Evolutionary conservation across 1,140 invertebrate species (phyloP).

Genomic region (Drosophila lacteicornis): DNA sequence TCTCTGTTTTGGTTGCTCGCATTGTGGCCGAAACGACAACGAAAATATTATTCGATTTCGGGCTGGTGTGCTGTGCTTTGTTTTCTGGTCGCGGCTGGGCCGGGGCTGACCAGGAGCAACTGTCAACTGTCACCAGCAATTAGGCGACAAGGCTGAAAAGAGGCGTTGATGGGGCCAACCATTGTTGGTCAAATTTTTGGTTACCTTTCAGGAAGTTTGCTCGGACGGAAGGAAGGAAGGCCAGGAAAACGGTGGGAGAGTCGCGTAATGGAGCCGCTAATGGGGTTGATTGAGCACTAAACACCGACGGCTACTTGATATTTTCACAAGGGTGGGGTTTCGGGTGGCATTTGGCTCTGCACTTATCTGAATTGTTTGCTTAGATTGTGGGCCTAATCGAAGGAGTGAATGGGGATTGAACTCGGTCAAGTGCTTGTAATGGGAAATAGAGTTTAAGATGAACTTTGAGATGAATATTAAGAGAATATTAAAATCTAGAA

Average conservation of each 20-base stretch:
- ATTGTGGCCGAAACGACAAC: conserved; percentile 70
- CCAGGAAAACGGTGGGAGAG: conserved; percentile 11
- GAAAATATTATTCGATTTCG: conserved; percentile 81
- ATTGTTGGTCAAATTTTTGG: conserved; percentile 45
- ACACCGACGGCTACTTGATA: conserved; percentile 47
- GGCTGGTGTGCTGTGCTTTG: conserved; percentile 27
- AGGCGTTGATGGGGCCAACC: conserved; percentile 60
- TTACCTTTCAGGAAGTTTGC: conserved; percentile 58
- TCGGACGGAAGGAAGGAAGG: conserved; percentile 2
- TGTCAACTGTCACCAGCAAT: conserved; percentile 77
- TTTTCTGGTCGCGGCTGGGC: conserved; percentile 24
- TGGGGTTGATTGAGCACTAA: conserved; percentile 48
- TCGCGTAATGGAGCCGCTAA: conserved; percentile 41
- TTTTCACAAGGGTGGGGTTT: conserved; percentile 10
- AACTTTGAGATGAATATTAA: not conserved
- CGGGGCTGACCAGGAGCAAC: conserved; percentile 27
- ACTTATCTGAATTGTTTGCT: conserved; percentile 18
- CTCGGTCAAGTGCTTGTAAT: not conserved
- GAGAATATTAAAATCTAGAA: not conserved
- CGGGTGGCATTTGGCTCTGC: conserved; percentile 1
- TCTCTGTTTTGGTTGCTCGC: conserved; percentile 58
- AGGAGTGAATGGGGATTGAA: not conserved
- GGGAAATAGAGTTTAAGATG: not conserved
- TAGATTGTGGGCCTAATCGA: conserved; percentile 28
- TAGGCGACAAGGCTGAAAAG: conserved; percentile 60